Conservation (phyloP, 2,113 vertebrate genomes). For the Ancistrus triradiatus region DNA sequence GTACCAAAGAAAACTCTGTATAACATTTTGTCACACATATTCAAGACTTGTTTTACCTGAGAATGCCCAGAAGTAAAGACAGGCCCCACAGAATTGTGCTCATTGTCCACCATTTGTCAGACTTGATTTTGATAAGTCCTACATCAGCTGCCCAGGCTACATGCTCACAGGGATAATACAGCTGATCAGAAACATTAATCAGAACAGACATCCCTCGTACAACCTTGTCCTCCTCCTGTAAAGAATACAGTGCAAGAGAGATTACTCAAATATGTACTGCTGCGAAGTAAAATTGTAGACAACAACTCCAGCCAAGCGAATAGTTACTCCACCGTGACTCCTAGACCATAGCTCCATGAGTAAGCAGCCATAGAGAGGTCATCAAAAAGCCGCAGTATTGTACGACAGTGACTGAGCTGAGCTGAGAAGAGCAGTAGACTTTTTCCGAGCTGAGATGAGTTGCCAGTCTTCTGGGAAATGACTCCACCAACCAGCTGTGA, state of each 20-base stretch:
- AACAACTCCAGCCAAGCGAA: not conserved
- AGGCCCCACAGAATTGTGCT: slow-evolving; percentile 78
- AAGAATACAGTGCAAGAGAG: not conserved
- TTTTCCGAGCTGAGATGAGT: slow-evolving; percentile 61
- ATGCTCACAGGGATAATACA: slow-evolving; percentile 96
- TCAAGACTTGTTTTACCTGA: slow-evolving; percentile 67
- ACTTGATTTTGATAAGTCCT: slow-evolving; percentile 65
- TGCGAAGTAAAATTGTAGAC: not conserved
- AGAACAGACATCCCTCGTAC: slow-evolving; percentile 81
- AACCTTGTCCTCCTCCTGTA: slow-evolving; percentile 76
- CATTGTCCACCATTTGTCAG: slow-evolving; percentile 81
- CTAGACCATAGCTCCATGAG: slow-evolving; percentile 80
- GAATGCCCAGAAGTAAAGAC: slow-evolving; percentile 78
- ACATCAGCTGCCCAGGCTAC: slow-evolving; percentile 87
- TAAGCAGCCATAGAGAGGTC: slow-evolving; percentile 82
- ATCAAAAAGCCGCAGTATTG: slow-evolving; percentile 84
- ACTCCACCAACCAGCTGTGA: slow-evolving; percentile 83
- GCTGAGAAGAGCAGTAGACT: slow-evolving; percentile 78
- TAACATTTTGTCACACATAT: too few relatives aligned
- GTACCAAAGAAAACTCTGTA: too few relatives aligned
- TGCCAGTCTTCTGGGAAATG: slow-evolving; percentile 53
- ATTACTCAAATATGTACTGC: not conserved
- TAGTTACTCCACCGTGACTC: slow-evolving; percentile 73
- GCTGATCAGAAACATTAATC: slow-evolving; percentile 83
- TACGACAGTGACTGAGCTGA: slow-evolving; percentile 85